phyloP scores from a whole-genome alignment of 2,888 invertebrate species.

The Drosophila ustulata region DNA sequence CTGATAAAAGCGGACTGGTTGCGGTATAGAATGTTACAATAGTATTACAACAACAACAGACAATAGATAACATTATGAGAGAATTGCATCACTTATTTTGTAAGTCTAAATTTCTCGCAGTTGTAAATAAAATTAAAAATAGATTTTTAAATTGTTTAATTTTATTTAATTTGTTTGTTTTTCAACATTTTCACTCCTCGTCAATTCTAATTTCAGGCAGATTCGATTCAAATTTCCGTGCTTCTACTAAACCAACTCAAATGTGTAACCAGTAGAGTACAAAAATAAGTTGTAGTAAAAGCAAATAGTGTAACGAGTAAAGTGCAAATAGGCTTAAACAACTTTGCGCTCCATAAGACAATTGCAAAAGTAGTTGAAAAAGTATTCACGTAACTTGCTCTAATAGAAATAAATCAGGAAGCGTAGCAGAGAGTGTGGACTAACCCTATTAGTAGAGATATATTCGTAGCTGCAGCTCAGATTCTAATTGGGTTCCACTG shows the following conservation, averaged over 20 bases:
- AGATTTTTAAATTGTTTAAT: too few species aligned
- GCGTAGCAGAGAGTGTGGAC: not conserved
- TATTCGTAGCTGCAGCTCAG: conserved; percentile 1
- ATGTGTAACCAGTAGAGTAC: not conserved
- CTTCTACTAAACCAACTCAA: too few species aligned
- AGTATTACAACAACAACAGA: too few species aligned
- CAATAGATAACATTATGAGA: too few species aligned
- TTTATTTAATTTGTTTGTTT: too few species aligned
- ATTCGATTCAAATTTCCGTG: too few species aligned
- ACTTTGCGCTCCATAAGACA: not conserved
- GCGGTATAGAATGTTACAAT: not conserved
- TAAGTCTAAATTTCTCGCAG: too few species aligned
- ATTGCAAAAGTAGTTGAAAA: not conserved
- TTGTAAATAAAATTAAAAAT: too few species aligned
- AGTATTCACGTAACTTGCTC: not conserved
- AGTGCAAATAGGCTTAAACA: not conserved
- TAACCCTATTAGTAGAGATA: conserved; percentile 1
- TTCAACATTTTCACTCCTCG: too few species aligned
- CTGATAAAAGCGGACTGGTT: not conserved
- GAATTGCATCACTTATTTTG: too few species aligned
- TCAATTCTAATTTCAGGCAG: too few species aligned
- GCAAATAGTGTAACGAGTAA: not conserved
- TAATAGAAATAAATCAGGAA: not conserved
- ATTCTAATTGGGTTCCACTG: conserved; percentile 49
- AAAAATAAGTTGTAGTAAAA: not conserved